A percentile compares a stretch with the other conserved stretches of the same genome.
Conservation (phyloP, 2,797 vertebrate species). For the Sarcoramphus papa region DNA sequence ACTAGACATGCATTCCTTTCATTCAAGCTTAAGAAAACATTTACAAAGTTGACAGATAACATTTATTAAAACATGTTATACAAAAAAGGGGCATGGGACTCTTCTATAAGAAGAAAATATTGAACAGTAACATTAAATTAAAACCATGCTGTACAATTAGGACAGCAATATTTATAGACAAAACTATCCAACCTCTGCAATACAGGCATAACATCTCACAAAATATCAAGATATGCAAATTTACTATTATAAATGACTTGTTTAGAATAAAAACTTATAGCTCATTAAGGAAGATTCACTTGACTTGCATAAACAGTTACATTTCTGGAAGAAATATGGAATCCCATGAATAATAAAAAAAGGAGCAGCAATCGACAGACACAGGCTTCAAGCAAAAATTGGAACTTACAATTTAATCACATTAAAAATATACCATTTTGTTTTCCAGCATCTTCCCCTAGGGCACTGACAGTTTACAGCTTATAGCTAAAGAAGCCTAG, state of each 20-base stretch:
- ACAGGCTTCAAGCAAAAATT: conserved; percentile 72
- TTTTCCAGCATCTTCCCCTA: conserved; percentile 67
- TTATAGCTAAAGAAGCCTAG: conserved; percentile 5
- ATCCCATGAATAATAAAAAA: conserved; percentile 53
- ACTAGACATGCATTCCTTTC: conserved; percentile 62
- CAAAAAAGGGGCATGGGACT: conserved; percentile 77
- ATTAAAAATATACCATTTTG: conserved; percentile 54
- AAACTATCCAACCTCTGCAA: conserved; percentile 74
- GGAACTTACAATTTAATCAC: conserved; percentile 54
- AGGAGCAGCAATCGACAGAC: conserved; percentile 68
- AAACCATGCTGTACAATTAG: conserved; percentile 78
- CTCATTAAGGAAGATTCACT: conserved; percentile 67
- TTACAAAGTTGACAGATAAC: conserved; percentile 77
- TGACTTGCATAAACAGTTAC: conserved; percentile 75
- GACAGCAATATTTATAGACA: conserved; percentile 76
- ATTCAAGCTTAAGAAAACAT: conserved; percentile 63
- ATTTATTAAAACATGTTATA: conserved; percentile 84
- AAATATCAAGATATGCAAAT: conserved; percentile 76
- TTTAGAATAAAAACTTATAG: conserved; percentile 68
- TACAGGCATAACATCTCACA: conserved; percentile 75
- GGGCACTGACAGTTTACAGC: conserved; percentile 61
- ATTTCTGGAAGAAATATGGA: conserved; percentile 72
- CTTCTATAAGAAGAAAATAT: conserved; percentile 88
- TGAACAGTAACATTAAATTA: conserved; percentile 77
- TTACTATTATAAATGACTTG: conserved; percentile 71